Evolutionary conservation across 2,113 vertebrate species (phyloP).

Genomic region (Falco punctatus): DNA sequence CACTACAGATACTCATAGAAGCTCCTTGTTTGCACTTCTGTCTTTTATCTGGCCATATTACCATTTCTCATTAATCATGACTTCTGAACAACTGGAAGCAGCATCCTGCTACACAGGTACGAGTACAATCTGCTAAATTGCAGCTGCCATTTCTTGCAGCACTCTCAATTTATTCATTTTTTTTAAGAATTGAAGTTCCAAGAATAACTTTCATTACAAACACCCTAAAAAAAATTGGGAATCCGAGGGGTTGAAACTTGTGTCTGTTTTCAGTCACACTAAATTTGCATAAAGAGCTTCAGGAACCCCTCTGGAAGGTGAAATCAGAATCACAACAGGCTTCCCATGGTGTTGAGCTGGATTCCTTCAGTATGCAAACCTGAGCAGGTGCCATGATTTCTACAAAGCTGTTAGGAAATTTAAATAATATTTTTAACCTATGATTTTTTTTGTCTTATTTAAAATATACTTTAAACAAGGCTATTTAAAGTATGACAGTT

Average conservation of each 20-base stretch:
- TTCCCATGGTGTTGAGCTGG: not conserved
- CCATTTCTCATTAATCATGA: not conserved
- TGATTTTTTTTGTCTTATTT: not conserved
- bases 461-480: not conserved
- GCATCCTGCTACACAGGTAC: not conserved
- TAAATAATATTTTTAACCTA: not conserved
- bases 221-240: not conserved
- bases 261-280: not conserved
- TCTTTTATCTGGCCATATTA: not conserved
- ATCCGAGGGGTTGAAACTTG: not conserved
- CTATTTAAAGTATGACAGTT: not conserved
- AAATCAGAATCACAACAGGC: not conserved
- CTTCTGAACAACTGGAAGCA: not conserved
- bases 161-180: not conserved
- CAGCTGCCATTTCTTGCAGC: not conserved
- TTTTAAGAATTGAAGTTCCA: not conserved
- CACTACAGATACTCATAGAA: not conserved
- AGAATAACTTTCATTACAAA: not conserved
- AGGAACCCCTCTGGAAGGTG: not conserved
- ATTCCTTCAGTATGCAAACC: not conserved
- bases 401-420: not conserved
- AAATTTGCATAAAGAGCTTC: not conserved
- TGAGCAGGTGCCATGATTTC: not conserved
- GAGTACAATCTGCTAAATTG: not conserved
- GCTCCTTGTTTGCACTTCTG: not conserved